Conservation (phyloP, 1,140 invertebrate genomes). For the Dryas iulia region DNA sequence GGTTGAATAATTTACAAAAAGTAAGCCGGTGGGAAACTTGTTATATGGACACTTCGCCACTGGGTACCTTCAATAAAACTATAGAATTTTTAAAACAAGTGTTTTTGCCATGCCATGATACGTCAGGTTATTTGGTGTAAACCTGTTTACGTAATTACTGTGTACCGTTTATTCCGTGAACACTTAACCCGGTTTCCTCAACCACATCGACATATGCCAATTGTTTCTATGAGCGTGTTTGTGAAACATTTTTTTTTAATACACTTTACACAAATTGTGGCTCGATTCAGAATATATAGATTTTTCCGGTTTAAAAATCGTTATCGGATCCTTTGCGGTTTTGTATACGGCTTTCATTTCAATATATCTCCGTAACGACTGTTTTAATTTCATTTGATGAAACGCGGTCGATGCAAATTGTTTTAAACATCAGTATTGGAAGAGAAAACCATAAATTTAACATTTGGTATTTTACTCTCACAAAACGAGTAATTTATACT, state of each 20-base stretch:
- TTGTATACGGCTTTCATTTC: constrained; percentile 1
- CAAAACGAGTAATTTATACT: not conserved
- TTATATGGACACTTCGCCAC: not conserved
- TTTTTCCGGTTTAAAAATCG: not conserved
- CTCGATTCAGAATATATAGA: not conserved
- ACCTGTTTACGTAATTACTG: constrained; percentile 51
- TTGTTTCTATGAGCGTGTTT: constrained; percentile 26
- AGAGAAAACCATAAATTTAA: not conserved
- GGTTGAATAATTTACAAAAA: no score
- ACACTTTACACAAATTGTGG: not conserved
- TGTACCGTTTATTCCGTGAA: constrained; percentile 45
- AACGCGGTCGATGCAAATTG: not conserved
- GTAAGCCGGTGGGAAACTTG: no score
- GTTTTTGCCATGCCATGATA: constrained; percentile 14
- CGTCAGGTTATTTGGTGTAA: constrained; percentile 28
- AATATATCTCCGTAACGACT: constrained; percentile 3
- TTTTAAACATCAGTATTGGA: constrained; percentile 5
- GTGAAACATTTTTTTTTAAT: not conserved
- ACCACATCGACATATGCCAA: constrained; percentile 22
- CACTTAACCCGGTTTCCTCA: constrained; percentile 45
- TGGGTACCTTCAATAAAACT: not conserved
- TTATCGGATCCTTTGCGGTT: constrained; percentile 5
- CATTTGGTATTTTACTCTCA: not conserved
- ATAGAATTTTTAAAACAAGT: not conserved
- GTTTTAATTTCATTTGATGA: constrained; percentile 7